These are phyloP conservation scores for Pitta sordida DNA, from an alignment of 2,113 vertebrate species.

Conservation along the genomic window DNA sequence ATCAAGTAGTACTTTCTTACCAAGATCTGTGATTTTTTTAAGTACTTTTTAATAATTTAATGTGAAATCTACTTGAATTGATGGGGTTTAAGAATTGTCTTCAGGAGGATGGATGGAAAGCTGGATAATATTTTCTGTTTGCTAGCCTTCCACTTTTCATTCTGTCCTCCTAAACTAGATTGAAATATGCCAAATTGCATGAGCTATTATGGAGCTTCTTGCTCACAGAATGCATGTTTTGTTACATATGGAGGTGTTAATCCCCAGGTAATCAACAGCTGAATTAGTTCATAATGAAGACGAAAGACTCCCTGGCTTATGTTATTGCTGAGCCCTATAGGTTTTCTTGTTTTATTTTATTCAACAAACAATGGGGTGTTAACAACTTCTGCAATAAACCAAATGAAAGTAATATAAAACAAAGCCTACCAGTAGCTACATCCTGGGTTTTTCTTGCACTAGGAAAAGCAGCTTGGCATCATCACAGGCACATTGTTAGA, in stretches of 20 bases:
- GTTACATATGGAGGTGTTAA: slow-evolving; percentile 57
- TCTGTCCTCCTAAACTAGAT: neutral
- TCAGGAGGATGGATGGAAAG: neutral
- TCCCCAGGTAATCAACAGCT: slow-evolving; percentile 54
- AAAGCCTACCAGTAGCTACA: slow-evolving; percentile 36
- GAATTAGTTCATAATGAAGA: slow-evolving; percentile 60
- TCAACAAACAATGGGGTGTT: slow-evolving; percentile 48
- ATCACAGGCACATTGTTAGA: neutral
- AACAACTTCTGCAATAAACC: slow-evolving; percentile 68
- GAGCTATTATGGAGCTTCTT: neutral
- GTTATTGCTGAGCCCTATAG: slow-evolving; percentile 49
- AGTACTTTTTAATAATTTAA: neutral
- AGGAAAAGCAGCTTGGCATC: neutral
- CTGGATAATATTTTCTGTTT: neutral
- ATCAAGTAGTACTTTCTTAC: neutral
- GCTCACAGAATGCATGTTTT: slow-evolving; percentile 41
- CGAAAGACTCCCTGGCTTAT: slow-evolving; percentile 34
- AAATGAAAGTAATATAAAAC: slow-evolving; percentile 64
- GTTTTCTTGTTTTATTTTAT: slow-evolving; percentile 43
- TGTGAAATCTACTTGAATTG: neutral
- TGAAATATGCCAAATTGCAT: neutral
- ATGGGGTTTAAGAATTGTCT: neutral
- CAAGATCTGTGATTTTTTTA: neutral
- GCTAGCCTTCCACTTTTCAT: neutral
- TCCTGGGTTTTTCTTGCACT: neutral